Base-by-base conservation (phyloP, 1,140 invertebrate species). In the Coenobita brevimanus region DNA sequence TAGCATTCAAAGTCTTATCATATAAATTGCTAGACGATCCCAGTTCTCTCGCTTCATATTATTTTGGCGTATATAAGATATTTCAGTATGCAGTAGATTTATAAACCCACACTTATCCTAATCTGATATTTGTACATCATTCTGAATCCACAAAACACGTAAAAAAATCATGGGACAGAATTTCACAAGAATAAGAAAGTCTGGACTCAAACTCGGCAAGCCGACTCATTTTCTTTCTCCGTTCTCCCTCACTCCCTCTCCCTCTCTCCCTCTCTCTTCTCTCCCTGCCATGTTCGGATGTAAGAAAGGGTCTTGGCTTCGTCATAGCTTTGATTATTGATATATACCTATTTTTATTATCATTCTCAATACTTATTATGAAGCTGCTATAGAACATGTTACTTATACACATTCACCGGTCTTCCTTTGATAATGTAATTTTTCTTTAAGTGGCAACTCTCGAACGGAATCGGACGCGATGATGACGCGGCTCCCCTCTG, bases 181-280 rank as follows among this genome's bases (percentile, higher is more conserved):
- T 87, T 80, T 36, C 30, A 30, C 76, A 60, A 87, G 83, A 87
- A 87, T 87, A 87, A 80, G 75, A 87, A 79, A 87, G 84, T 87
- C 84, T 87, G 84, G 83, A 71, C 76, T 87, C 75, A 46, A 80
- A 80, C 57, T 50, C 17, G n/a, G 60, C 76, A 50, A 62, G 36
- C 62, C 27, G 83, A 79, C 62, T 87, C 60, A 38, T 60, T 60
- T 54, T 46, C 54, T 38, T 73, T 33, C 24, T 30, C 36, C 27
- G 15, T 67, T 38, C 17, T 41, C 46, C n/a, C 60, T 67, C n/a
- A 21, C 24, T 41, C 60, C 24, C 38, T 15, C 80, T 46, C 43
- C 38, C 62, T 30, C 64, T 33, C 15, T 10, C 76, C 10, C 76
- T 60, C 43, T 54, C 50, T 46, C 73, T 76, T 41, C 21, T 33